Conservation (phyloP, 2,797 vertebrate genomes). For the Nannoperca obscura region DNA sequence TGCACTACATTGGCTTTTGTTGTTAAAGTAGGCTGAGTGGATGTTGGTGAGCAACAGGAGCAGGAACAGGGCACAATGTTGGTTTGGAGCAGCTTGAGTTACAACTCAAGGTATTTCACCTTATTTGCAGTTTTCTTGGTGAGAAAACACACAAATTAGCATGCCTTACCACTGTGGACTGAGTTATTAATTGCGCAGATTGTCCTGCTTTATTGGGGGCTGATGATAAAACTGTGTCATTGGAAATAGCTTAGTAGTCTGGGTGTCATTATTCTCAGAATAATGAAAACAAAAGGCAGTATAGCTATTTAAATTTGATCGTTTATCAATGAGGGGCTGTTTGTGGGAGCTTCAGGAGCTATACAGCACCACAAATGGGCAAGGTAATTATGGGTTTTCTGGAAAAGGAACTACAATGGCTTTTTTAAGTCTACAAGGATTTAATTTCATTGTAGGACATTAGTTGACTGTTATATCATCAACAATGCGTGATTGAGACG, state of each 20-base stretch:
- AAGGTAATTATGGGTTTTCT: conserved; percentile 3
- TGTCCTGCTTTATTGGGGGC: conserved; percentile 49
- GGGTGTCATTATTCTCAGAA: conserved; percentile 24
- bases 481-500: neutral
- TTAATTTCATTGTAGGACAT: conserved; percentile 8
- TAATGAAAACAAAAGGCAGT: conserved; percentile 53
- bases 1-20: conserved; percentile 29
- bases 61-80: conserved; percentile 11
- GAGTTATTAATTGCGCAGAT: conserved; percentile 28
- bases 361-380: neutral
- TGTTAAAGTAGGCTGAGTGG: conserved; percentile 53
- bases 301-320: conserved; percentile 51
- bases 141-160: conserved; percentile 50
- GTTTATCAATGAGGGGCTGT: conserved; percentile 45
- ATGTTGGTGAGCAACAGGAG: conserved; percentile 28
- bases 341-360: conserved; percentile 24
- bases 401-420: neutral
- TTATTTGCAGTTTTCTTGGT: conserved; percentile 39
- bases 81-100: conserved; percentile 18
- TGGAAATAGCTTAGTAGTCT: conserved; percentile 41
- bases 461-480: neutral
- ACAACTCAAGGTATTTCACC: conserved; percentile 33
- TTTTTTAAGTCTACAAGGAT: neutral
- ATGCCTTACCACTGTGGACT: conserved; percentile 10
- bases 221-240: conserved; percentile 55